A percentile compares a stretch with the other conserved stretches of the same genome.
These are phyloP conservation scores for Amphipyra tragopoginis DNA, from an alignment of 2,888 invertebrate species.

Conservation along the genomic window DNA sequence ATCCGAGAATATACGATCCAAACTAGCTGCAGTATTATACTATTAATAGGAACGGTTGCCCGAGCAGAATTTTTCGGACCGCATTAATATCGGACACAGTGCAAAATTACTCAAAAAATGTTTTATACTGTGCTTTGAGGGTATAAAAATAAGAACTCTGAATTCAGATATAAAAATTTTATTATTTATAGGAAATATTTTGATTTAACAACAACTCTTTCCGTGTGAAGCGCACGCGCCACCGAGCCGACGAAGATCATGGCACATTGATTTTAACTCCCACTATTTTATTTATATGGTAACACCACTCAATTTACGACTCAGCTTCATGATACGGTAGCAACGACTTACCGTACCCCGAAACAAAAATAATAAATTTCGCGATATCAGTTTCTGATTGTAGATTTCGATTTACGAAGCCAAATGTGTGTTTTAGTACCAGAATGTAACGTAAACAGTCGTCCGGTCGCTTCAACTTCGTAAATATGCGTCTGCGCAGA, in stretches of 20 bases:
- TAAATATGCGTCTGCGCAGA: constrained; percentile 49
- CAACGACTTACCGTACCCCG: not conserved
- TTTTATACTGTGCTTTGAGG: not conserved
- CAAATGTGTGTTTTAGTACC: constrained; percentile 37
- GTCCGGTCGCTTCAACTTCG: constrained; percentile 40
- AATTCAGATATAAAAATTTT: constrained; percentile 89
- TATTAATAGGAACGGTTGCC: too few species aligned
- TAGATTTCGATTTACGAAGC: constrained; percentile 52
- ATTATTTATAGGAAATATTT: constrained; percentile 90
- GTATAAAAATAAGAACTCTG: constrained; percentile 71
- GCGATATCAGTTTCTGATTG: constrained; percentile 11
- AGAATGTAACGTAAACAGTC: constrained; percentile 44
- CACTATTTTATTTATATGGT: constrained; percentile 16
- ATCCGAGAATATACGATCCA: too few species aligned
- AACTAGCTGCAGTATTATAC: too few species aligned
- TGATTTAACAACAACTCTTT: constrained; percentile 86
- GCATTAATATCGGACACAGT: too few species aligned
- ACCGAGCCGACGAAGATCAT: constrained; percentile 64
- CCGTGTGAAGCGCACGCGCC: constrained; percentile 70
- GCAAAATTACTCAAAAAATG: too few species aligned
- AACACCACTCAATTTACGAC: constrained; percentile 13
- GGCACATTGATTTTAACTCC: constrained; percentile 74
- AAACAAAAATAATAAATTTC: constrained; percentile 1
- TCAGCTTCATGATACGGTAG: constrained; percentile 3
- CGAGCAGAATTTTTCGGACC: too few species aligned